phyloP scores from a whole-genome alignment of 2,113 vertebrate species.

The Hydrolagus affinis region DNA sequence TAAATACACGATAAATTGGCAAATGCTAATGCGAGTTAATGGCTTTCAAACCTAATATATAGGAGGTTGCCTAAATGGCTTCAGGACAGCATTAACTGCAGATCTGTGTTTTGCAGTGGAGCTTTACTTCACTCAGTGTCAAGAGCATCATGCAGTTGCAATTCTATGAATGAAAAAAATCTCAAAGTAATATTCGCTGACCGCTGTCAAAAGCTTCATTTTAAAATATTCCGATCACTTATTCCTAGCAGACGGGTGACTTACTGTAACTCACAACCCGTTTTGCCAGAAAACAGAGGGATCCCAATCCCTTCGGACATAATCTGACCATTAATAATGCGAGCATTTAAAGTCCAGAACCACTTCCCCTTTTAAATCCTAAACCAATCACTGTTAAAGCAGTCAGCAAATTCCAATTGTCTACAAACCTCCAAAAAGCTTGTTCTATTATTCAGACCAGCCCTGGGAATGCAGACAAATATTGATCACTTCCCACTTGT shows the following conservation, averaged over 20 bases:
- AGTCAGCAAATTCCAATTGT: not conserved
- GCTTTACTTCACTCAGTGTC: not conserved
- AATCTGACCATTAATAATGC: not conserved
- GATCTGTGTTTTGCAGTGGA: not conserved
- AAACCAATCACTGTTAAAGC: not conserved
- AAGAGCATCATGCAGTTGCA: not conserved
- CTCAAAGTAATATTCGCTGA: not conserved
- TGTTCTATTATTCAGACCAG: conserved; percentile 40
- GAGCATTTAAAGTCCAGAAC: not conserved
- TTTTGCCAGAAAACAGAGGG: not conserved
- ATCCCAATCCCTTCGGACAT: not conserved
- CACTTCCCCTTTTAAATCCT: not conserved
- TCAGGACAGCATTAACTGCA: not conserved
- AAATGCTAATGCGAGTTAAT: conserved; percentile 1
- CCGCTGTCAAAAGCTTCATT: not conserved
- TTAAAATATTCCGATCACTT: not conserved
- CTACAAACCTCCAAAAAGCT: conserved; percentile 36
- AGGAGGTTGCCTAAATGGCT: conserved; percentile 34
- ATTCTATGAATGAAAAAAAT: not conserved
- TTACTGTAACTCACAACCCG: not conserved
- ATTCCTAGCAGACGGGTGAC: not conserved
- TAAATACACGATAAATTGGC: too few relatives aligned
- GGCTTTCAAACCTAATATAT: not conserved
- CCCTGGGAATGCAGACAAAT: conserved; percentile 35
- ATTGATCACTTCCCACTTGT: conserved; percentile 48